Conservation (phyloP, 2,888 invertebrate species). For the Maniola hyperantus region DNA sequence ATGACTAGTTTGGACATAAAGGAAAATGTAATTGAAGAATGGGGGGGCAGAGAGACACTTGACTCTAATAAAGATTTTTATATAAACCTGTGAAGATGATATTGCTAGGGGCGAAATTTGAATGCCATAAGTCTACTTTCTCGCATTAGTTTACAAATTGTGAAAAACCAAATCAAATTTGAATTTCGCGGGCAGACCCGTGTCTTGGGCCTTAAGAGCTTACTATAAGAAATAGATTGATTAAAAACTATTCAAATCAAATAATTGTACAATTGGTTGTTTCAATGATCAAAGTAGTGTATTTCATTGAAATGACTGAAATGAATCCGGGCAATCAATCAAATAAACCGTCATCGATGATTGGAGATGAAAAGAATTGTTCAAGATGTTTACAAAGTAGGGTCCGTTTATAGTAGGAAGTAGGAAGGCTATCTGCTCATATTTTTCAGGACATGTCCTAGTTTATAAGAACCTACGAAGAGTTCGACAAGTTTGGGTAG, state of each 20-base stretch:
- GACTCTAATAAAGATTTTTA: too few relatives aligned
- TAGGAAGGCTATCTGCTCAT: constrained; percentile 28
- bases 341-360: constrained; percentile 37
- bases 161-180: too few relatives aligned
- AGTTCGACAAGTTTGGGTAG: too few relatives aligned
- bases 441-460: background rate
- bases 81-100: too few relatives aligned
- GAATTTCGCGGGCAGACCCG: too few relatives aligned
- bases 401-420: constrained; percentile 36
- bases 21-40: background rate
- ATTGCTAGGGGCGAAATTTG: too few relatives aligned
- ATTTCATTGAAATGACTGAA: constrained; percentile 8
- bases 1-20: background rate
- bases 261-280: background rate
- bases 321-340: constrained; percentile 36
- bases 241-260: too few relatives aligned
- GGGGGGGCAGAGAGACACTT: too few relatives aligned
- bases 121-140: too few relatives aligned
- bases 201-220: too few relatives aligned
- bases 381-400: constrained; percentile 26
- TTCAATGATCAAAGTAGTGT: constrained; percentile 19
- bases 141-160: too few relatives aligned
- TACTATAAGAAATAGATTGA: too few relatives aligned
- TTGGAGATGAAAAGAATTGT: constrained; percentile 31
- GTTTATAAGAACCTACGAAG: background rate